These are phyloP conservation scores for Podarcis siculus DNA, from an alignment of 2,797 vertebrate species.

Conservation along the genomic window DNA sequence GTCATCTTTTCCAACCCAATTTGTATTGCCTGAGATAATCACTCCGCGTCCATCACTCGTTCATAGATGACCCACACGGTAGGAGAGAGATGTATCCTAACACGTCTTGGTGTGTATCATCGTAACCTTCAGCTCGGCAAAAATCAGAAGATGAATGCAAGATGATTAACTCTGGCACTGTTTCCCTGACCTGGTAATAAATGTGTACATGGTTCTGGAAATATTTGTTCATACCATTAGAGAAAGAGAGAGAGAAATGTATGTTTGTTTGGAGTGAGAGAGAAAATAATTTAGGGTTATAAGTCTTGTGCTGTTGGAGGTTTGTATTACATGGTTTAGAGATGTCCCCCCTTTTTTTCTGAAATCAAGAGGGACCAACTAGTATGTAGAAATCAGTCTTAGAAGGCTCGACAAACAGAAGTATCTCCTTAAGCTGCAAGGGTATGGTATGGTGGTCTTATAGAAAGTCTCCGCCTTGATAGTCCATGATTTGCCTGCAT, in stretches of 20 bases:
- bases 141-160: slow-evolving; percentile 40
- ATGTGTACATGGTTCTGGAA: background rate
- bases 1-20: slow-evolving; percentile 24
- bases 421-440: background rate
- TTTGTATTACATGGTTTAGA: slow-evolving; percentile 31
- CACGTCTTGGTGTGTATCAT: slow-evolving; percentile 44
- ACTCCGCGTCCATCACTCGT: slow-evolving; percentile 45
- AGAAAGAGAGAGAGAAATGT: background rate
- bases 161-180: slow-evolving; percentile 22
- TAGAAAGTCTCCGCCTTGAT: slow-evolving; percentile 20
- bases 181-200: slow-evolving; percentile 21
- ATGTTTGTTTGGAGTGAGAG: slow-evolving; percentile 4
- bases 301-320: background rate
- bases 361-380: slow-evolving; percentile 1
- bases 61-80: slow-evolving; percentile 60
- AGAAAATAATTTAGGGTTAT: slow-evolving; percentile 27
- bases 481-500: slow-evolving; percentile 49
- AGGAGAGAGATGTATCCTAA: slow-evolving; percentile 51
- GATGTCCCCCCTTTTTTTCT: background rate
- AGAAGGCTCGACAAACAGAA: slow-evolving; percentile 20
- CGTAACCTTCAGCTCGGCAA: slow-evolving; percentile 54
- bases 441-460: slow-evolving; percentile 28
- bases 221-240: slow-evolving; percentile 35
- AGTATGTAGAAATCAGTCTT: background rate
- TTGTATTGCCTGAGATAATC: slow-evolving; percentile 55